These are phyloP conservation scores for rat (Rattus norvegicus) DNA, from an alignment of 2,113 vertebrate species.

Conservation along the genomic window GRCr8 NC_086032.1:35790001-35790500, in stretches of 20 bases:
- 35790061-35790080: background rate
- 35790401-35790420: background rate
- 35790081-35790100: background rate
- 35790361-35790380: background rate
- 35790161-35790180: background rate
- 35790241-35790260: too few relatives aligned
- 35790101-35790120: background rate
- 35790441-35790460: background rate
- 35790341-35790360: background rate
- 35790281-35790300: background rate
- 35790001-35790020: background rate
- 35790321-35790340: background rate
- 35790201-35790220: background rate
- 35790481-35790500: background rate
- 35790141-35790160: background rate
- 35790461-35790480: slow-evolving; percentile 12
- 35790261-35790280: background rate
- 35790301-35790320: background rate
- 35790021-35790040: background rate
- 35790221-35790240: background rate
- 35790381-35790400: background rate
- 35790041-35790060: background rate
- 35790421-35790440: background rate
- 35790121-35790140: background rate
- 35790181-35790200: background rate